These are phyloP conservation scores for Heliconius himera DNA, from an alignment of 1,140 invertebrate genomes.

Conservation along the genomic window DNA sequence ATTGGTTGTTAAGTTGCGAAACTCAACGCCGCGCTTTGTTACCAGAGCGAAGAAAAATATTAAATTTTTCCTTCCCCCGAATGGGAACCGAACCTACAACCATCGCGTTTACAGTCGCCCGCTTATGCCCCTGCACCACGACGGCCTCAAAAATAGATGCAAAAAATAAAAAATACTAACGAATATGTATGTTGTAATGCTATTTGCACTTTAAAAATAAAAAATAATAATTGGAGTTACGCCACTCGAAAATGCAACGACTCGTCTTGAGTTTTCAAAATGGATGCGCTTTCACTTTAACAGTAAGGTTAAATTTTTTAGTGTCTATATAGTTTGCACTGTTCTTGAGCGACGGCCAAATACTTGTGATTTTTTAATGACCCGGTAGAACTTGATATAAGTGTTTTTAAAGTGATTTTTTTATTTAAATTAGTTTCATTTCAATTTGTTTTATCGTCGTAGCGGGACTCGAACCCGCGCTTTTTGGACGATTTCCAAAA, in stretches of 20 bases:
- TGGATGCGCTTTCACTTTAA: constrained; percentile 7
- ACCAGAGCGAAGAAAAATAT: too few species aligned
- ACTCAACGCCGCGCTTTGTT: too few species aligned
- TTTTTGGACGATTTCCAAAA: too few species aligned
- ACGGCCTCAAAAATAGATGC: too few species aligned
- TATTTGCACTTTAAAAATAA: not conserved
- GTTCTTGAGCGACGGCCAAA: constrained; percentile 3
- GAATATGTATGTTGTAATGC: not conserved
- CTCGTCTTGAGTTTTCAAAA: not conserved
- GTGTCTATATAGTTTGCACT: not conserved
- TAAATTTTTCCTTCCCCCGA: too few species aligned
- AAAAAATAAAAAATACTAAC: too few species aligned
- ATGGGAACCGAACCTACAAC: too few species aligned
- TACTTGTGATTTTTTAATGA: constrained; percentile 14
- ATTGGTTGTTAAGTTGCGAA: too few species aligned
- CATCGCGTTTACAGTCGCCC: too few species aligned
- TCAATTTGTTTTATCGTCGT: not conserved
- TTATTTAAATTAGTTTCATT: not conserved
- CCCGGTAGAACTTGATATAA: not conserved
- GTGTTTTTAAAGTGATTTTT: not conserved
- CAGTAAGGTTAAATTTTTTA: not conserved
- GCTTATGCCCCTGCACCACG: too few species aligned
- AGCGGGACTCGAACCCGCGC: too few species aligned
- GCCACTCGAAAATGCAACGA: not conserved
- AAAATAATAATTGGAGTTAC: not conserved